Evolutionary conservation across 2,888 invertebrate genomes (phyloP), one percentile per base, ranked within the genome.

Genomic region (Tiliacea aurago): DNA sequence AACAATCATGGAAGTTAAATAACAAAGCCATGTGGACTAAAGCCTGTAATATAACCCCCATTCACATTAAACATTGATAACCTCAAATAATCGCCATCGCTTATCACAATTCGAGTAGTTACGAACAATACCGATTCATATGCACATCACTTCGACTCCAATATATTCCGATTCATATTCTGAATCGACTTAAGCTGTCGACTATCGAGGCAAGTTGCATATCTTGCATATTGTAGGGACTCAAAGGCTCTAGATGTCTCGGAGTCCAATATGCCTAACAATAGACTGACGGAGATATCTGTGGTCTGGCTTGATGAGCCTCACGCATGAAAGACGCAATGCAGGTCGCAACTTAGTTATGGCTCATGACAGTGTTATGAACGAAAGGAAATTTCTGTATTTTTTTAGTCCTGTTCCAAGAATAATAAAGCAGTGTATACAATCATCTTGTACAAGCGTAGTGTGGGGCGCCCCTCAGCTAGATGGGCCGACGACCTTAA

Each of bases 161-260:
- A 78, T 63, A 70, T 77, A 86, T 87, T 80, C 81, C 80, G 68
- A 88, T 90, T 89, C 87, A 90, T 89, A 88, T 88, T 84, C 86
- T 67, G 81, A 87, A 86, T 83, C 79, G 78, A 84, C 82, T 87
- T 84, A 84, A 78, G 85, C 49, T 58, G 68, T 49, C 13, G 47
- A 33, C 83, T 86, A 89, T 89, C 77, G 74, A 73, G 67, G 43
- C 58, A 74, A 81, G 82, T 80, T 80, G 83, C 81, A 81, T 85
- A 85, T 81, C 85, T 80, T 79, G 83, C 80, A 81, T 84, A 86
- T 81, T 86, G 85, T 65, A n/a, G 41, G 67, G 70, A 73, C 66
- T 87, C 85, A 86, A 85, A 84, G 87, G 86, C 82, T 83, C 59
- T 63, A 66, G 69, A 83, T 83, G 85, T 88, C 86, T 88, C 78